Base-by-base conservation (phyloP, 2,888 invertebrate genomes). In the Cylindroiulus punctatus region DNA sequence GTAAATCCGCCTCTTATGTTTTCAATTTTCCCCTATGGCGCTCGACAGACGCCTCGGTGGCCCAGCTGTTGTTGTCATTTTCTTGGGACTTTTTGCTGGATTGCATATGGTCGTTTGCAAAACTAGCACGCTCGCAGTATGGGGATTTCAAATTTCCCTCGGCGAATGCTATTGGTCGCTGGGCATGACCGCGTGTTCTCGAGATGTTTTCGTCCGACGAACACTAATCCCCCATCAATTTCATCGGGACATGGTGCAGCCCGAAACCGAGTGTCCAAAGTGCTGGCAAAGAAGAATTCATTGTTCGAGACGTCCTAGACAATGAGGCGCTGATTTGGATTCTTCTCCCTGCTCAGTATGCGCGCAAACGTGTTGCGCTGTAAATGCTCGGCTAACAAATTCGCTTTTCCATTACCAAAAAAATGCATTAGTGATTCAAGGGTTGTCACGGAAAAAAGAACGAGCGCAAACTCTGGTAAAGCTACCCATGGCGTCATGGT, bases 271-370 rank as follows among this genome's bases (percentile, higher is more conserved):
- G n/a, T 5, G n/a, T n/a, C n/a, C 8, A 52, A n/a, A 65, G 26
- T 36, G 65, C 65, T 65, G 65, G 65, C 65, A 26, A n/a, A 26
- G 26, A 26, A 26, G 65, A 26, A 65, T 26, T 10, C 26, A 26
- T 22, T 26, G 65, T 65, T 22, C 22, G 22, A 12, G 26, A 26
- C n/a, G 26, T 65, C 4, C 65, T 65, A 65, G 65, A 65, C 65
- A 65, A 65, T 65, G 65, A 65, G 65, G 12, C 65, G 65, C 65
- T 65, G 65, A 65, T 65, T 65, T 65, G 65, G 65, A 65, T 65
- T 65, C 65, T 65, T 65, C 65, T 65, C 65, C n/a, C 65, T 65
- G 65, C n/a, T 65, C 65, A 26, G 65, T 65, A 65, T 65, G 26
- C 65, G 26, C 65, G 26, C 26, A 65, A 65, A 65, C 65, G 65